Base-by-base conservation (phyloP, 2,797 vertebrate genomes). In the Knipowitschia caucasica region DNA sequence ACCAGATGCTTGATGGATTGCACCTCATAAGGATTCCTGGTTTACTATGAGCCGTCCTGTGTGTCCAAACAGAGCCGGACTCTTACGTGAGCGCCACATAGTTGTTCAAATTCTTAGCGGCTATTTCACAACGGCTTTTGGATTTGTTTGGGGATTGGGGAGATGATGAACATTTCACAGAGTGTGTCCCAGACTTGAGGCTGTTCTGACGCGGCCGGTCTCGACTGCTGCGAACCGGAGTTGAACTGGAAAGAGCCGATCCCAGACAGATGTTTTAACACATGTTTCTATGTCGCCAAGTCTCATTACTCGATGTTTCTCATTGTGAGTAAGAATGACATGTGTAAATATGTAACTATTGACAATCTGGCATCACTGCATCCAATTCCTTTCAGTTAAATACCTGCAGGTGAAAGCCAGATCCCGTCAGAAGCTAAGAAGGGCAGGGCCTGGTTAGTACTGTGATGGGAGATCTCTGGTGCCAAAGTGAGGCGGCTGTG, bases 1-100 rank as follows among this genome's bases (percentile, higher is more conserved):
- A 76, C 71, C 87, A 89, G 81, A 86, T 86, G 85, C 75, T 75
- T 67, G 80, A 80, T 77, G 70, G 77, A 78, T 77, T 74, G 76
- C 68, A 71, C 62, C 77, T 79, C 80, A 77, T 82, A 81, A 80
- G 73, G 72, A 75, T 77, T 80, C 67, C 75, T 77, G 43, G 72
- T 81, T 78, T 56, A 82, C 82, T 86, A 81, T 77, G 65, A 67
- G 66, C 54, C 55, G 5, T 66, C 57, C 50, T 55, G 67, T 79
- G 75, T 38, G 69, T n/a, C 83, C 78, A 74, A 82, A 82, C 71
- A 81, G 43, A 76, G 77, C 62, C 71, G 75, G 66, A 61, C 46
- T n/a, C 56, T 72, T 75, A 79, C 50, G 53, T 75, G 69, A 59
- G 56, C 52, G 34, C 59, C 70, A 65, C 45, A 51, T 21, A 26